Percentiles rank a stretch among this genome's conserved stretches.
phyloP scores from a whole-genome alignment of 2,888 invertebrate genomes.

The Parascotia fuliginaria region DNA sequence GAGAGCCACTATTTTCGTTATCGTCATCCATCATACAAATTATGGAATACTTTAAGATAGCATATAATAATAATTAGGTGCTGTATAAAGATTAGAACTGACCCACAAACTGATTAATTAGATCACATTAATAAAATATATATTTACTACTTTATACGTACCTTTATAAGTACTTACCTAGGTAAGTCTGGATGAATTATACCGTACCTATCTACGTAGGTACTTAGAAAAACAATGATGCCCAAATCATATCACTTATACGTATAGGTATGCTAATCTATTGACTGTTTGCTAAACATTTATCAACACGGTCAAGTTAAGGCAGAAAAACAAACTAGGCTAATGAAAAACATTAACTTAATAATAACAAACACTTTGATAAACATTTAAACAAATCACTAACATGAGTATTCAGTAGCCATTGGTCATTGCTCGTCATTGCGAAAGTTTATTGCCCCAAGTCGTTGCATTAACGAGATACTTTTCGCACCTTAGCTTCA shows the following conservation, averaged over 20 bases:
- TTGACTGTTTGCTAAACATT: constrained; percentile 2
- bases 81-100: no score
- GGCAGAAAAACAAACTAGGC: background rate
- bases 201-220: no score
- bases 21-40: no score
- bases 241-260: background rate
- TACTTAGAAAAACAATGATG: no score
- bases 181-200: no score
- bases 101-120: no score
- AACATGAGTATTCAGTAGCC: constrained; percentile 25
- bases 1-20: no score
- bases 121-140: no score
- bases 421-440: constrained; percentile 23
- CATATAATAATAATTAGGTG: background rate
- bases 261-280: background rate
- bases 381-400: constrained; percentile 10
- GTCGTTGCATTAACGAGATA: constrained; percentile 49
- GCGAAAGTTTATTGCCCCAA: constrained; percentile 67
- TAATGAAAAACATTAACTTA: background rate
- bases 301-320: background rate
- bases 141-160: no score
- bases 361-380: background rate
- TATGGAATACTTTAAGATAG: no score
- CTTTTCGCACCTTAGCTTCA: constrained; percentile 61
- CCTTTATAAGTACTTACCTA: no score